Evolutionary conservation across 1,140 invertebrate genomes (phyloP).

Genomic region (Portunus trituberculatus): DNA sequence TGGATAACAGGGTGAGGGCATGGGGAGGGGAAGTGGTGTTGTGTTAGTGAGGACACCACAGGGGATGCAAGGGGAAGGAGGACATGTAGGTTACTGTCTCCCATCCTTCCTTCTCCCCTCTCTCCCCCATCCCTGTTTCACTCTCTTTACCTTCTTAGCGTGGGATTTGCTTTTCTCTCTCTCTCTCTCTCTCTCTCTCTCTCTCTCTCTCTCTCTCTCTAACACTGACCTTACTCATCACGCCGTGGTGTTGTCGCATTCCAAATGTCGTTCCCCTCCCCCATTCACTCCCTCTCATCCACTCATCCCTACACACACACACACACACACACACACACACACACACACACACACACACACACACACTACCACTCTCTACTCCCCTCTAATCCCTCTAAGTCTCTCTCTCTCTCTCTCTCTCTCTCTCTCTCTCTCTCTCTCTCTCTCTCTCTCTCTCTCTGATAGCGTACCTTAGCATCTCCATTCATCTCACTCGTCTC

Average conservation of each 20-base stretch:
- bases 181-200: not conserved
- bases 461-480: not conserved
- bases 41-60: not conserved
- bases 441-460: no score
- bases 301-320: not conserved
- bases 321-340: no score
- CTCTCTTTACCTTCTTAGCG: not conserved
- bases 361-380: not conserved
- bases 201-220: no score
- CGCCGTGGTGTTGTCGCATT: conserved; percentile 64
- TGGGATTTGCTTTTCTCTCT: conserved; percentile 31
- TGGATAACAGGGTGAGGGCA: not conserved
- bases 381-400: not conserved
- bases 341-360: no score
- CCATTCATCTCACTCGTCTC: not conserved
- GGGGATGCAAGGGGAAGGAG: not conserved
- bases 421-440: no score
- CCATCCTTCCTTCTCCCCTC: not conserved
- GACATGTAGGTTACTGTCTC: not conserved
- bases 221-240: conserved; percentile 68
- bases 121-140: not conserved
- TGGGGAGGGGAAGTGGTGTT: not conserved
- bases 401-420: not conserved
- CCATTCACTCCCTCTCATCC: not conserved
- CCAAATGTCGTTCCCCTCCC: conserved; percentile 31